Conservation (phyloP, 1,140 invertebrate genomes). For the Atta texana region DNA sequence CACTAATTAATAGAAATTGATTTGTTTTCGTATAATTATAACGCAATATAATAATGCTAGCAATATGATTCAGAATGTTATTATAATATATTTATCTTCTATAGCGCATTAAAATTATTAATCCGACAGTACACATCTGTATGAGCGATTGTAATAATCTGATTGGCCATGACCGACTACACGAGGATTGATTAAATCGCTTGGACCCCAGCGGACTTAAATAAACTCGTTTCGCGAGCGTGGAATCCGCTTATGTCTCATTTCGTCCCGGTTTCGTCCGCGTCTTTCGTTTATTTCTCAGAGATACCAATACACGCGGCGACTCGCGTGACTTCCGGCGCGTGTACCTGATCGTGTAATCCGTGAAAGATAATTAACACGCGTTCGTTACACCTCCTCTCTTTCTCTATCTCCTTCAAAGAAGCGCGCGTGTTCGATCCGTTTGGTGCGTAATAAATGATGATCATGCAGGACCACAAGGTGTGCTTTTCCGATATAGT, state of each 20-base stretch:
- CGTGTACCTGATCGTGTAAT: constrained; percentile 69
- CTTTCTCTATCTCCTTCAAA: constrained; percentile 30
- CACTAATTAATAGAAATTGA: neutral
- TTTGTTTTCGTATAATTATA: neutral
- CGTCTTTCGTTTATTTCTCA: constrained; percentile 63
- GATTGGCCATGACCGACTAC: constrained; percentile 46
- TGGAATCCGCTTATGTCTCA: constrained; percentile 58
- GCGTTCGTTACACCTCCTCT: constrained; percentile 28
- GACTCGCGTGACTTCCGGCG: constrained; percentile 69
- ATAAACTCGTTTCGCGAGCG: constrained; percentile 52
- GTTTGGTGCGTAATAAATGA: constrained; percentile 65
- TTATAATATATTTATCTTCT: constrained; percentile 18
- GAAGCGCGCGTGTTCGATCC: constrained; percentile 38
- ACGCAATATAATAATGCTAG: neutral
- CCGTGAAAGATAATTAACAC: constrained; percentile 72
- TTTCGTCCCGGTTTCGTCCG: constrained; percentile 36
- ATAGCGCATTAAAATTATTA: constrained; percentile 37
- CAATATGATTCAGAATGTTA: neutral
- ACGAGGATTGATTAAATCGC: constrained; percentile 53
- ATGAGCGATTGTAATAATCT: constrained; percentile 49
- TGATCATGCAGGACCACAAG: constrained; percentile 30
- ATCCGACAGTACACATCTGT: constrained; percentile 25
- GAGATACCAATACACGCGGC: constrained; percentile 28
- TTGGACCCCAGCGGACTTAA: constrained; percentile 22
- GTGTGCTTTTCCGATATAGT: constrained; percentile 36